Evolutionary conservation across 1,140 invertebrate species (phyloP).

Genomic region (Trichomalopsis sarcophagae): DNA sequence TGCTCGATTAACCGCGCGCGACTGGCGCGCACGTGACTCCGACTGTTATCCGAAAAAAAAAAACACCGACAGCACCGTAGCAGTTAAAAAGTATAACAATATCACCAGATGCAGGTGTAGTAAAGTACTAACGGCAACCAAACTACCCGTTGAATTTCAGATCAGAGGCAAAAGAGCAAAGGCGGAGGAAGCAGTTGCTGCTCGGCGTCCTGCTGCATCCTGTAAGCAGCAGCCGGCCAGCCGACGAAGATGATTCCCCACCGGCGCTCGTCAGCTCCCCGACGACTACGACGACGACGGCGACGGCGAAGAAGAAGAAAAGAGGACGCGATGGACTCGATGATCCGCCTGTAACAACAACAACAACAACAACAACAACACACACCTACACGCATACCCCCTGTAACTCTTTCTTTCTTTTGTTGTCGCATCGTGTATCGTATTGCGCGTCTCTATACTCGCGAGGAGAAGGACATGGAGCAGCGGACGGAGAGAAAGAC

Average conservation of each 20-base stretch:
- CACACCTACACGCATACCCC: neutral
- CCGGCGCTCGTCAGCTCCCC: neutral
- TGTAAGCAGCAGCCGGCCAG: slow-evolving; percentile 78
- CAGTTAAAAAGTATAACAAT: neutral
- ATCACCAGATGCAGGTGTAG: too few species aligned
- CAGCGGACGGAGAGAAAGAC: neutral
- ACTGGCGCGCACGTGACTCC: neutral
- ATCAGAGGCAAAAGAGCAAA: slow-evolving; percentile 96
- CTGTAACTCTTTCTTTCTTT: neutral
- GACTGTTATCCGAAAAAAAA: neutral
- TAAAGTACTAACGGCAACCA: neutral
- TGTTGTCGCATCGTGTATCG: neutral
- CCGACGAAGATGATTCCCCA: neutral
- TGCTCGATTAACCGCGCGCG: slow-evolving; percentile 14
- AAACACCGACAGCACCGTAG: neutral
- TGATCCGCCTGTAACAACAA: too few species aligned
- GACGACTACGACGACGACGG: neutral
- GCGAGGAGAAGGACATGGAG: neutral
- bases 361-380: neutral
- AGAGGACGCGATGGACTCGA: too few species aligned
- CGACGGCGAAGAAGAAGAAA: neutral
- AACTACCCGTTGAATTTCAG: slow-evolving; percentile 76
- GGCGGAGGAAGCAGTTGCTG: slow-evolving; percentile 94
- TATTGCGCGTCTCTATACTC: neutral
- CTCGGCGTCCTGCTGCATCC: slow-evolving; percentile 92